A percentile compares a stretch with the other conserved stretches of the same genome.
phyloP scores from a whole-genome alignment of 1,140 invertebrate genomes.

The Alviniconcha marisindica region DNA sequence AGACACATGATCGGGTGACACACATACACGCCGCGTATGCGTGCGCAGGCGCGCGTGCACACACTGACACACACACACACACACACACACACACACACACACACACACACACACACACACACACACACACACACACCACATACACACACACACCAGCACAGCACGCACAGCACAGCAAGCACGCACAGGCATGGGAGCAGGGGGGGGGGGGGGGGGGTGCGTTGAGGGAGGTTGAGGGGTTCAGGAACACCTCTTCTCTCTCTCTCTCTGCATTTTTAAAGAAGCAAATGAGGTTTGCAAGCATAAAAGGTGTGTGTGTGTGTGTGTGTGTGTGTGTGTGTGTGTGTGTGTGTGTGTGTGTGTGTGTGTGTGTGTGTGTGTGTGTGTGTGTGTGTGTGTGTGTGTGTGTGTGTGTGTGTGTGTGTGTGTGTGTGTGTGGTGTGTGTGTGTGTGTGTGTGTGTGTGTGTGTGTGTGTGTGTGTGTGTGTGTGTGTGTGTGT shows the following conservation, averaged over 20 bases:
- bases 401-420: slow-evolving; percentile 11
- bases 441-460: slow-evolving; percentile 21
- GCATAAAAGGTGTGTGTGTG: neutral
- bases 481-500: too few relatives aligned
- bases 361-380: neutral
- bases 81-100: slow-evolving; percentile 1
- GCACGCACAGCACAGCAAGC: too few relatives aligned
- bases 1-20: too few relatives aligned
- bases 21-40: too few relatives aligned
- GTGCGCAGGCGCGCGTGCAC: neutral
- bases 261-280: too few relatives aligned
- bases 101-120: neutral
- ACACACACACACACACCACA: slow-evolving; percentile 4
- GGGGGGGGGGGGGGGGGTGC: neutral
- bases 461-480: slow-evolving; percentile 1
- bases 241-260: too few relatives aligned
- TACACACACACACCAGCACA: neutral
- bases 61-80: neutral
- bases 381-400: neutral
- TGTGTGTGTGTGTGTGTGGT: neutral
- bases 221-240: too few relatives aligned
- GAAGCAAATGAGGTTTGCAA: too few relatives aligned
- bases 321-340: neutral
- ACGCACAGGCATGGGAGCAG: neutral
- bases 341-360: neutral